Evolutionary conservation across 2,888 invertebrate genomes (phyloP), one percentile per base, ranked within the genome.

Genomic region (Zonitis immaculata): DNA sequence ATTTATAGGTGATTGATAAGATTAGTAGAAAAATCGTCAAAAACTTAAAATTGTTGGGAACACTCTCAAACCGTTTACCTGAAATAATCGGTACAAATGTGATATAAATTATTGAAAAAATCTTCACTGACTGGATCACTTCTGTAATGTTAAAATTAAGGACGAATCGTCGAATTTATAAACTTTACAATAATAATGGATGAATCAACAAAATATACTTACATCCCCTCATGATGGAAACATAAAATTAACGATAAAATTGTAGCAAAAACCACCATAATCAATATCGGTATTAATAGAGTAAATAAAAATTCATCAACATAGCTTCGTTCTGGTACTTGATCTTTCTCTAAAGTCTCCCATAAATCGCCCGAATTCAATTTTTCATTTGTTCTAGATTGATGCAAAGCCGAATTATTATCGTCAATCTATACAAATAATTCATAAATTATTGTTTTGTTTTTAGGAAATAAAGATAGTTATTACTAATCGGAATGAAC

Each of bases 401-500:
- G 74, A 52, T 71, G 71, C 63, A 70, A 66, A 8, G 70, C 68
- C 52, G 74, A 62, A 66, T 73, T 65, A 63, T 75, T 71, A 57
- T 72, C 73, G 57, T 74, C 73, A 16, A 76, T 65, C 75, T 75
- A 51, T 70, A n/a, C n/a, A n/a, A 70, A 54, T 18, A 46, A 47
- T 25, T 46, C 44, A 44, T 1, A 35, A 14, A 18, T 18, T 5
- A 44, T 20, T 3, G 20, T n/a, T 49, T 18, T 51, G 25, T 45
- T 45, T 45, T 6, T 27, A 48, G 16, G 26, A n/a, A 12, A 44
- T 28, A 16, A 11, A 18, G 18, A 32, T 6, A 25, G 20, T n/a
- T n/a, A 26, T 76, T 69, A 91, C 89, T 80, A 94, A 78, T 74
- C 86, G 83, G 72, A 94, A 94, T 47, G 87, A 86, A 68, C 94